These are phyloP conservation scores for Thamnaconus septentrionalis DNA, from an alignment of 2,113 vertebrate species.

Conservation along the genomic window DNA sequence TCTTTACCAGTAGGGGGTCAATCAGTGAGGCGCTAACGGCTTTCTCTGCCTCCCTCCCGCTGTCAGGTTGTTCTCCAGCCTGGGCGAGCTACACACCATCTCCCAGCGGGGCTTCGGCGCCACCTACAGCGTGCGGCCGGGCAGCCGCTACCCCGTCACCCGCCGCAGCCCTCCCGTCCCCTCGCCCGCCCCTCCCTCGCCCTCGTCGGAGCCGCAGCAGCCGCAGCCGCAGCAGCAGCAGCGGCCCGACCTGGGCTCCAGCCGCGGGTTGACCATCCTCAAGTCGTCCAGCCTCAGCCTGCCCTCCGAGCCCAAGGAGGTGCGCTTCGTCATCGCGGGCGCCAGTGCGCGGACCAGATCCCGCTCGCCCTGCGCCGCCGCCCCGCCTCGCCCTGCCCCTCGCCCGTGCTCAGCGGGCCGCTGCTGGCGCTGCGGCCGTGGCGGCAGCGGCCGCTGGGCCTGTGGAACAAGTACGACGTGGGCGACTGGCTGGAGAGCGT, in stretches of 20 bases:
- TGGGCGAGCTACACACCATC: conserved; percentile 96
- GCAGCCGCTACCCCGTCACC: conserved; percentile 92
- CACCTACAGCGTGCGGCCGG: conserved; percentile 91
- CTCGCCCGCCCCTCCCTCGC: conserved; percentile 81
- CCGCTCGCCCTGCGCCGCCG: conserved; percentile 89
- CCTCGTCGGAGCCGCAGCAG: conserved; percentile 28
- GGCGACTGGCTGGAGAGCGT: conserved; percentile 99
- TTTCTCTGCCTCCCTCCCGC: background rate
- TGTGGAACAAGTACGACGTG: conserved; percentile 98
- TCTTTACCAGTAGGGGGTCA: too few relatives aligned
- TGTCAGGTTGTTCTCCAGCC: conserved; percentile 96
- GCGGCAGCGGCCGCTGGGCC: conserved; percentile 92
- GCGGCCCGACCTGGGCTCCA: conserved; percentile 65
- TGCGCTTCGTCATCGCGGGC: conserved; percentile 93
- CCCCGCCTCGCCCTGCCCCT: conserved; percentile 85
- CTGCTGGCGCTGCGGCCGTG: conserved; percentile 88
- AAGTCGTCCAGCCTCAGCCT: conserved; percentile 98
- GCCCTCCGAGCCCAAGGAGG: conserved; percentile 96
- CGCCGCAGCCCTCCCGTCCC: conserved; percentile 89
- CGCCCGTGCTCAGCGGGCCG: conserved; percentile 82
- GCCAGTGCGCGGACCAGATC: conserved; percentile 93
- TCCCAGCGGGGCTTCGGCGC: conserved; percentile 92
- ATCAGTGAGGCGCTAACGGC: too few relatives aligned
- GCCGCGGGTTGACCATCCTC: conserved; percentile 85
- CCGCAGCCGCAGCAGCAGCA: conserved; percentile 1